Conservation (phyloP, 2,888 invertebrate species). For the Beris morrisii region DNA sequence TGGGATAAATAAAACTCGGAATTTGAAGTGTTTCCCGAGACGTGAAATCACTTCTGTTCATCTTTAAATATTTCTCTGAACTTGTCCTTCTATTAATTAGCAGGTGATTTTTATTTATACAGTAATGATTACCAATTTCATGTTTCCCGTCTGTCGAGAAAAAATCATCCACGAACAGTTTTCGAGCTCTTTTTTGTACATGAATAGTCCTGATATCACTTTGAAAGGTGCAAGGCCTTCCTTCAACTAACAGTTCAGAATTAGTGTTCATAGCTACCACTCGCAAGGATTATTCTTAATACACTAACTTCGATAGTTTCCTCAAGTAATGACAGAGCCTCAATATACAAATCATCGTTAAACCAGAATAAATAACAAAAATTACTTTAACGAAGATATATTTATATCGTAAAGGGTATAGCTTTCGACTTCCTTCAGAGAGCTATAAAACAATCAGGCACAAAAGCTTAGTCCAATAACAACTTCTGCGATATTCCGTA, state of each 20-base stretch:
- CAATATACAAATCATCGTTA: no score
- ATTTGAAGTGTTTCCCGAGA: conserved; percentile 38
- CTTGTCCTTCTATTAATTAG: conserved; percentile 23
- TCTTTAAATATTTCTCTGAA: conserved; percentile 30
- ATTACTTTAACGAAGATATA: no score
- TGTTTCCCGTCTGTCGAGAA: conserved; percentile 44
- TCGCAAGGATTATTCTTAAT: background rate
- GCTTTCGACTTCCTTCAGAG: conserved; percentile 1
- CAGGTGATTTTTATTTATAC: conserved; percentile 47
- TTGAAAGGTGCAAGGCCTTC: conserved; percentile 7
- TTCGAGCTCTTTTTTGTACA: conserved; percentile 10
- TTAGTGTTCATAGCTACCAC: background rate
- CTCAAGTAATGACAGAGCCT: no score
- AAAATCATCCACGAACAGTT: conserved; percentile 13
- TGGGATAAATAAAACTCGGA: conserved; percentile 39
- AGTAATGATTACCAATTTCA: conserved; percentile 54
- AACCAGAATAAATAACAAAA: no score
- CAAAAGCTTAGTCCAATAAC: conserved; percentile 5
- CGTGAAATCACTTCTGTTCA: conserved; percentile 5
- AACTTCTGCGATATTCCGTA: conserved; percentile 24
- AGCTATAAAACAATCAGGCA: background rate
- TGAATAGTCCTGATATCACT: conserved; percentile 6
- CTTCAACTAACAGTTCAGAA: conserved; percentile 1
- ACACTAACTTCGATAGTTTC: background rate
- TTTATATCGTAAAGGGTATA: background rate